Percentiles rank a stretch among this genome's conserved stretches.
These are phyloP conservation scores for Rhagonycha lutea DNA, from an alignment of 2,888 invertebrate genomes.

Conservation along the genomic window DNA sequence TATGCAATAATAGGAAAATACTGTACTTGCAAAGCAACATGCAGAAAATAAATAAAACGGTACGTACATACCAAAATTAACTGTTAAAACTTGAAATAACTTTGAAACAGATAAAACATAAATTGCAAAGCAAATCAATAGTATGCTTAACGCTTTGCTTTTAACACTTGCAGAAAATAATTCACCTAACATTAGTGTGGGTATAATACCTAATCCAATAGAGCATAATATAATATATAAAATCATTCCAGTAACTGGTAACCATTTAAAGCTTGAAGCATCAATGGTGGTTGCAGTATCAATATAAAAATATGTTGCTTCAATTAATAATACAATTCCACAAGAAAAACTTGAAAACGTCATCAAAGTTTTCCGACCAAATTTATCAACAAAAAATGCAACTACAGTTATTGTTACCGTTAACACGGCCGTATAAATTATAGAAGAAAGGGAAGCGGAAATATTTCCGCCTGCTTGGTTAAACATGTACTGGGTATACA, in stretches of 20 bases:
- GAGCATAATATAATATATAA: slow-evolving; percentile 36
- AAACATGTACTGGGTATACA: slow-evolving; percentile 47
- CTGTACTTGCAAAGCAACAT: slow-evolving; percentile 36
- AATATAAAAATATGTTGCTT: slow-evolving; percentile 42
- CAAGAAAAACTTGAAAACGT: slow-evolving; percentile 40
- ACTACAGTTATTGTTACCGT: slow-evolving; percentile 29
- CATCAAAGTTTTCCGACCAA: slow-evolving; percentile 41
- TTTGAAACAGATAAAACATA: slow-evolving; percentile 39
- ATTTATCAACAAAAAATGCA: slow-evolving; percentile 39
- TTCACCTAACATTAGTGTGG: slow-evolving; percentile 39
- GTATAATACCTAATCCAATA: slow-evolving; percentile 37
- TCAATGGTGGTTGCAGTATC: slow-evolving; percentile 29
- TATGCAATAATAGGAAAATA: slow-evolving; percentile 42
- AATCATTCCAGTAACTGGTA: slow-evolving; percentile 34
- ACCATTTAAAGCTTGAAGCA: slow-evolving; percentile 31
- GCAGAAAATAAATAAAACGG: slow-evolving; percentile 42
- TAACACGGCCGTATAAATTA: slow-evolving; percentile 39
- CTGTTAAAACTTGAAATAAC: slow-evolving; percentile 41
- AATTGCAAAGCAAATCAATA: slow-evolving; percentile 38
- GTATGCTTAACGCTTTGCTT: slow-evolving; percentile 39
- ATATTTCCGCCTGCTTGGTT: slow-evolving; percentile 45
- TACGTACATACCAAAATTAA: slow-evolving; percentile 40
- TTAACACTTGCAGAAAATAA: slow-evolving; percentile 40
- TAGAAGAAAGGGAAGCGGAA: slow-evolving; percentile 41
- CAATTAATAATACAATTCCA: slow-evolving; percentile 34